Conservation (phyloP, 1,140 invertebrate genomes). For the Holcopasites calliopsidis region DNA sequence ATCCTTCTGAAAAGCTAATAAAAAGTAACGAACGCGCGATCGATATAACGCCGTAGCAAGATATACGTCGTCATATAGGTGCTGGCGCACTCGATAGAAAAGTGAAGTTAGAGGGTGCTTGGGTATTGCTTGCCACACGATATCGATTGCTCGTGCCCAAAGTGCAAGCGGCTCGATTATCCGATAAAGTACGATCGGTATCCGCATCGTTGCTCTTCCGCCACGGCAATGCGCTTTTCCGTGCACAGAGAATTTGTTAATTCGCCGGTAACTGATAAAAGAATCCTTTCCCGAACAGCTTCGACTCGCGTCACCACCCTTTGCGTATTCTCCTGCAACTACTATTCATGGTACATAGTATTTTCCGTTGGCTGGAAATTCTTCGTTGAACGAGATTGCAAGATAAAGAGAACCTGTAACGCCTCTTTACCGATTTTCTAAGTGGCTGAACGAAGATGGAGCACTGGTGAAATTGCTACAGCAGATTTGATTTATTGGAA, state of each 20-base stretch:
- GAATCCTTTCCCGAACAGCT: neutral
- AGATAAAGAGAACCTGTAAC: too few species aligned
- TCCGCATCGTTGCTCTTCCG: neutral
- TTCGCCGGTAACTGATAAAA: conserved; percentile 6
- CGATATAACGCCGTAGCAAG: neutral
- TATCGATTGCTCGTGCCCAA: neutral
- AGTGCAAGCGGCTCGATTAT: conserved; percentile 3
- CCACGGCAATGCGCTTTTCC: too few species aligned
- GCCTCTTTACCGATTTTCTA: too few species aligned
- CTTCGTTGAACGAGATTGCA: too few species aligned
- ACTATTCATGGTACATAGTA: too few species aligned
- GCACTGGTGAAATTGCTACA: too few species aligned
- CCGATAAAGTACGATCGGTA: conserved; percentile 14
- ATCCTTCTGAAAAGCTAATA: conserved; percentile 7
- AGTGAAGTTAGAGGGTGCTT: conserved; percentile 1
- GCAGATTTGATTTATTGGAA: too few species aligned
- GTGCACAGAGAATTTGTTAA: conserved; percentile 13
- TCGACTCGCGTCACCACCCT: neutral
- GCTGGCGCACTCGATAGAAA: neutral
- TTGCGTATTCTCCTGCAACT: neutral
- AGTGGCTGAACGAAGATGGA: too few species aligned
- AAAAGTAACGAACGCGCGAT: conserved; percentile 26
- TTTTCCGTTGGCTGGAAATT: too few species aligned
- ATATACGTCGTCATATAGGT: conserved; percentile 1
- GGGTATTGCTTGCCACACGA: neutral